A percentile compares a stretch with the other conserved stretches of the same genome.
phyloP scores from a whole-genome alignment of 1,140 invertebrate species.

The Piezodorus guildinii region DNA sequence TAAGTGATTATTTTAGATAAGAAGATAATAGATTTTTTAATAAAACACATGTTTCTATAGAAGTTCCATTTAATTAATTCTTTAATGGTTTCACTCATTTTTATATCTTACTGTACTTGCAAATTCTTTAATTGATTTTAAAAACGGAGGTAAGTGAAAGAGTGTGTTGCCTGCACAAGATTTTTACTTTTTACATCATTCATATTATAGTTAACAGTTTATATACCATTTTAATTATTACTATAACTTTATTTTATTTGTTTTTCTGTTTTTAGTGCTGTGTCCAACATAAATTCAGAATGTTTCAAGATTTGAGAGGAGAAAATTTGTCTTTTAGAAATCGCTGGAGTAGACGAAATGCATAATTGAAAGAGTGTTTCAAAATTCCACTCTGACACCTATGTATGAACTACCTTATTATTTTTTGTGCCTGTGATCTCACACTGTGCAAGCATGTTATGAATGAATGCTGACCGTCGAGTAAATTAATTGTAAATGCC shows the following conservation, averaged over 20 bases:
- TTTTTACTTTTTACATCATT: too few relatives aligned
- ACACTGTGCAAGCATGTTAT: neutral
- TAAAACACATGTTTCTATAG: too few relatives aligned
- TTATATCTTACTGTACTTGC: too few relatives aligned
- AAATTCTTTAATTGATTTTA: too few relatives aligned
- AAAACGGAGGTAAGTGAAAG: too few relatives aligned
- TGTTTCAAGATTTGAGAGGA: neutral
- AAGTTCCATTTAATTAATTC: too few relatives aligned
- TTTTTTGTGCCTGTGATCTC: constrained; percentile 15
- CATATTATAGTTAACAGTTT: too few relatives aligned
- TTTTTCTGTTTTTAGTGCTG: constrained; percentile 34
- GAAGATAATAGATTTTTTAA: too few relatives aligned
- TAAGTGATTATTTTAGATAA: too few relatives aligned
- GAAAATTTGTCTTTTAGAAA: neutral
- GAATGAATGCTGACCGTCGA: neutral
- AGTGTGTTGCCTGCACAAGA: too few relatives aligned
- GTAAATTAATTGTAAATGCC: neutral
- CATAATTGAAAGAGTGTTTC: constrained; percentile 6
- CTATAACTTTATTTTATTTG: neutral
- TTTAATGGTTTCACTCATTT: too few relatives aligned
- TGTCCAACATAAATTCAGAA: constrained; percentile 33
- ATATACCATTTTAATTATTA: too few relatives aligned
- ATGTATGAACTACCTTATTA: constrained; percentile 10
- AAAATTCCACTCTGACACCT: constrained; percentile 1
- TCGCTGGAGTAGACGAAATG: constrained; percentile 1